Percentiles rank a stretch among this genome's conserved stretches.
phyloP scores from a whole-genome alignment of 2,113 vertebrate genomes.

The Channa maculata region DNA sequence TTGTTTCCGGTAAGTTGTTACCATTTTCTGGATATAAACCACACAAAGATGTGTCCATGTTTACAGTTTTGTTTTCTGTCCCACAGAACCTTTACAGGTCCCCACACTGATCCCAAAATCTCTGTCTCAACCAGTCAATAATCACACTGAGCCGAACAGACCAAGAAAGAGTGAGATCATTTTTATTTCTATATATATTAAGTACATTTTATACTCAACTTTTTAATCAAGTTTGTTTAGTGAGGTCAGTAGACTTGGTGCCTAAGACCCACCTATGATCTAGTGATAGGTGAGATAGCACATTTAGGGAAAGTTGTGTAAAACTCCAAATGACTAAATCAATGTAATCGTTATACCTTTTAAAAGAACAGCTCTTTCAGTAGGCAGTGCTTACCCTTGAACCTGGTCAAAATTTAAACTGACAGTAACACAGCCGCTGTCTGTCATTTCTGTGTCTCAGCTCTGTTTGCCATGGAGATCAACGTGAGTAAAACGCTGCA shows the following conservation, averaged over 20 bases:
- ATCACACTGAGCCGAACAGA: constrained; percentile 68
- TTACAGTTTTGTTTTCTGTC: constrained; percentile 22
- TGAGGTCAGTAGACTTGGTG: no score
- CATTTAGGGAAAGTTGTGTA: no score
- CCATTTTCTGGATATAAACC: not conserved
- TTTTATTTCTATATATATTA: not conserved
- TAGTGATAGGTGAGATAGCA: no score
- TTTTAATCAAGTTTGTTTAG: no score
- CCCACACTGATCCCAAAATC: constrained; percentile 82
- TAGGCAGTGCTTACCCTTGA: no score
- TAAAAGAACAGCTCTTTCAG: no score
- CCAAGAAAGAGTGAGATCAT: constrained; percentile 81
- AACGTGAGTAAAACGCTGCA: constrained; percentile 87
- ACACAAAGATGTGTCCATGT: not conserved
- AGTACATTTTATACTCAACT: no score
- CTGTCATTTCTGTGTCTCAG: constrained; percentile 32
- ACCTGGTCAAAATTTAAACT: not conserved
- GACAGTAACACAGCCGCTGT: not conserved
- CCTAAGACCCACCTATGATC: no score
- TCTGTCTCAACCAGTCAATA: constrained; percentile 73
- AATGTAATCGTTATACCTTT: no score
- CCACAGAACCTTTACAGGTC: constrained; percentile 80
- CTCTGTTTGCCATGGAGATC: constrained; percentile 85
- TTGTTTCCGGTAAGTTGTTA: constrained; percentile 55
- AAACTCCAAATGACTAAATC: no score